Evolutionary conservation across 2,888 invertebrate genomes (phyloP).

Genomic region (Heliconius ismenius): DNA sequence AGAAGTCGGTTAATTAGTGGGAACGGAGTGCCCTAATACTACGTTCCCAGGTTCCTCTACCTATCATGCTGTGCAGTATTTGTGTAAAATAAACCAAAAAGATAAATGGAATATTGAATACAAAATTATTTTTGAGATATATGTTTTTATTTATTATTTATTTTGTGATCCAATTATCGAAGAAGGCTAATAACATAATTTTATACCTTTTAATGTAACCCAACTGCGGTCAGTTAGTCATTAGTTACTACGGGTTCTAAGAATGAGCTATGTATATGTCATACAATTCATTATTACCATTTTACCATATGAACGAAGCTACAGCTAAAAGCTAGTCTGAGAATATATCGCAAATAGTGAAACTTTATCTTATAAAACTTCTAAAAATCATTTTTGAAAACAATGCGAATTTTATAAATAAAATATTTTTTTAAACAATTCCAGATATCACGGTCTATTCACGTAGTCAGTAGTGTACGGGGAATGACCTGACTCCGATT

Average conservation of each 20-base stretch:
- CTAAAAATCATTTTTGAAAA: background rate
- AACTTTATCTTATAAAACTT: background rate
- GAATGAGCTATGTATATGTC: too few relatives aligned
- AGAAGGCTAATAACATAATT: too few relatives aligned
- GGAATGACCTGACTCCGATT: conserved; percentile 15
- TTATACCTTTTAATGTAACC: too few relatives aligned
- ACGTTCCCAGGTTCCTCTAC: background rate
- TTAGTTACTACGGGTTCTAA: too few relatives aligned
- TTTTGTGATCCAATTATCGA: too few relatives aligned
- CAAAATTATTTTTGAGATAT: too few relatives aligned
- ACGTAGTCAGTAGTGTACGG: background rate
- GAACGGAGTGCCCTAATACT: background rate
- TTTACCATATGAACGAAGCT: background rate
- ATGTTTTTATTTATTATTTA: too few relatives aligned
- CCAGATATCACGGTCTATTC: conserved; percentile 9
- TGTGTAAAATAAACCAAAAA: background rate
- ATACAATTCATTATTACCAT: background rate
- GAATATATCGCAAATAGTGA: background rate
- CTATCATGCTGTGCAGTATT: background rate
- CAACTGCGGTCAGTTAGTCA: too few relatives aligned
- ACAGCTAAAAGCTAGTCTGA: background rate
- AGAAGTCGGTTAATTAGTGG: too few relatives aligned
- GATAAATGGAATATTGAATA: background rate
- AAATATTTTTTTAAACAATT: conserved; percentile 9
- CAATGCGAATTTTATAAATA: background rate